Evolutionary conservation across 2,797 vertebrate species (phyloP).

Genomic region (Sebastolobus alascanus): DNA sequence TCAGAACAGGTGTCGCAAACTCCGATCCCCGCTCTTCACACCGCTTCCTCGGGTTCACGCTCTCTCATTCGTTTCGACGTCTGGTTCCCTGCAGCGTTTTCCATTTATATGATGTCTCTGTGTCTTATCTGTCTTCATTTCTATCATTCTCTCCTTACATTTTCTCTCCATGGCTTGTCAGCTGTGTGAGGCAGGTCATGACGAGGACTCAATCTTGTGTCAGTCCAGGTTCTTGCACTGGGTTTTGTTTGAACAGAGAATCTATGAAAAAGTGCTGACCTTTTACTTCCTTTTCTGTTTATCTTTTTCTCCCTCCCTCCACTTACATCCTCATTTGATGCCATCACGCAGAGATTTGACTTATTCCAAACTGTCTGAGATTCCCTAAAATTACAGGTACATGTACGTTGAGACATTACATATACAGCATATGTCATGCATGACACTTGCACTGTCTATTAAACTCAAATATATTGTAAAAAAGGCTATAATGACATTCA

Average conservation of each 20-base stretch:
- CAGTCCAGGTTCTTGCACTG: not conserved
- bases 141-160: not conserved
- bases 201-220: conserved; percentile 2
- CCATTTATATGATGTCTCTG: not conserved
- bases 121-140: conserved; percentile 17
- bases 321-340: not conserved
- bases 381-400: conserved; percentile 4
- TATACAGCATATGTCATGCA: not conserved
- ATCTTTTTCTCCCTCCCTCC: not conserved
- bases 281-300: conserved; percentile 9
- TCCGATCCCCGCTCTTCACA: conserved; percentile 24
- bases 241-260: conserved; percentile 33
- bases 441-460: conserved; percentile 3
- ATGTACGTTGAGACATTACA: not conserved
- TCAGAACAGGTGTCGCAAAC: conserved; percentile 60
- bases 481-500: conserved; percentile 31
- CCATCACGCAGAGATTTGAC: not conserved
- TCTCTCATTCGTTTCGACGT: conserved; percentile 9
- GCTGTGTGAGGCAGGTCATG: not conserved
- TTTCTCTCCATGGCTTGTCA: conserved; percentile 12
- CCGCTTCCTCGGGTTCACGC: conserved; percentile 10
- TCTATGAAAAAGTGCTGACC: conserved; percentile 1
- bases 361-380: not conserved
- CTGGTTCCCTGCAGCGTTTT: conserved; percentile 18
- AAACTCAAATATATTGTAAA: conserved; percentile 1